These are phyloP conservation scores for Eupithecia centaureata DNA, from an alignment of 2,888 invertebrate species.

Conservation along the genomic window DNA sequence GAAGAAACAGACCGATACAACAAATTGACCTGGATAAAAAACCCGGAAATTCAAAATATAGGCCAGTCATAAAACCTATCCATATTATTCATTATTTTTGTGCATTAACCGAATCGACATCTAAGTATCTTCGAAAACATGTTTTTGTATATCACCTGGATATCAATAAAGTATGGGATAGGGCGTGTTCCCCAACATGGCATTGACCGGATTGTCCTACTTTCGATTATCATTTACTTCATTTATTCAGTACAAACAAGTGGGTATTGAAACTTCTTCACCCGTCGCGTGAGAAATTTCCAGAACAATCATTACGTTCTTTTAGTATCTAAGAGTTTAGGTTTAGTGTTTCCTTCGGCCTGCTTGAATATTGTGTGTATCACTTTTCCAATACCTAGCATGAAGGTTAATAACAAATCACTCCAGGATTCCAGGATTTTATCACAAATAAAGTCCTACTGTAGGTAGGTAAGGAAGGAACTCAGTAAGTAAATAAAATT, in stretches of 20 bases:
- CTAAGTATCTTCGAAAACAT: background rate
- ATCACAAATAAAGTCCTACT: background rate
- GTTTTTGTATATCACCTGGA: background rate
- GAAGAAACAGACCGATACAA: background rate
- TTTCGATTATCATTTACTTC: background rate
- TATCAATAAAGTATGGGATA: background rate
- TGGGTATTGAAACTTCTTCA: background rate
- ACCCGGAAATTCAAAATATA: background rate
- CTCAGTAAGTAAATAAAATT: background rate
- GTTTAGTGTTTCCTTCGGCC: background rate
- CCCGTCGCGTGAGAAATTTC: background rate
- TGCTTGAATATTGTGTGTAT: background rate
- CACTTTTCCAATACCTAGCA: background rate
- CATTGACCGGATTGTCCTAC: conserved; percentile 14
- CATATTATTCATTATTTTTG: background rate
- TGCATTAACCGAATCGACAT: conserved; percentile 8
- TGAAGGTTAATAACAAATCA: background rate
- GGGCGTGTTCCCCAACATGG: conserved; percentile 11
- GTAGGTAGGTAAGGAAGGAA: background rate
- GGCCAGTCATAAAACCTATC: background rate
- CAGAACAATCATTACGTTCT: background rate
- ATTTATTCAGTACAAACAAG: too few relatives aligned
- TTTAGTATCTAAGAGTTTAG: background rate
- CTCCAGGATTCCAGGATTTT: background rate
- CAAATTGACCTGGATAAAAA: background rate